Conservation (phyloP, 2,113 vertebrate species). For the Petrocephalus microphthalmus region DNA sequence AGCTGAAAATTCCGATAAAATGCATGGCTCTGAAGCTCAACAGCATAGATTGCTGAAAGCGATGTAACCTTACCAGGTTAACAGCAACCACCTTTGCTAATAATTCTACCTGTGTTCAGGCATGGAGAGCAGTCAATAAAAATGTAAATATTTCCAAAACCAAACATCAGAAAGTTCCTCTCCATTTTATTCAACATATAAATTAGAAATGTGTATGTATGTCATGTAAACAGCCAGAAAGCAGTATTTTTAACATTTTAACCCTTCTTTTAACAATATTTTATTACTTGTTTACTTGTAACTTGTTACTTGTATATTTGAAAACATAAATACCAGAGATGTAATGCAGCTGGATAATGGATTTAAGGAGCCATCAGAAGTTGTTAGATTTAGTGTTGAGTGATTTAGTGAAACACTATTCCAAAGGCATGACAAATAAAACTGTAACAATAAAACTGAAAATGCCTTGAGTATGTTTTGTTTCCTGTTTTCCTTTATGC, state of each 20-base stretch:
- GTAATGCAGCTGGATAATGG: not conserved
- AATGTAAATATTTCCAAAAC: conserved; percentile 5
- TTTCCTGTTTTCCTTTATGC: not conserved
- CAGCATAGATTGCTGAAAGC: not conserved
- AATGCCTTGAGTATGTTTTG: not conserved
- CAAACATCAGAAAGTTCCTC: not conserved
- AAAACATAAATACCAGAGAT: not conserved
- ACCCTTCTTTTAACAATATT: not conserved
- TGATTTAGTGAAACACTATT: not conserved
- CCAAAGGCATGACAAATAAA: not conserved
- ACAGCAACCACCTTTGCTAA: conserved; percentile 4
- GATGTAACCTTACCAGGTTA: not conserved
- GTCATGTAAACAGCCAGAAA: not conserved
- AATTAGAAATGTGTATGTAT: not conserved
- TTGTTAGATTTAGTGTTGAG: not conserved
- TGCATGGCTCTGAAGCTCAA: not conserved
- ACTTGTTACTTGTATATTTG: not conserved
- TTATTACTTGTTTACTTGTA: not conserved
- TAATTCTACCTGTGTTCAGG: not conserved
- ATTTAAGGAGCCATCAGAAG: not conserved
- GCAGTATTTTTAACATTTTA: not conserved
- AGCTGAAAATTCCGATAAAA: conserved; percentile 12
- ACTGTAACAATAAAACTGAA: not conserved
- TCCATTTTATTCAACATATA: not conserved
- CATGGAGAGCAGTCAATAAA: not conserved